These are phyloP conservation scores for Tautogolabrus adspersus DNA, from an alignment of 2,113 vertebrate species.

Conservation along the genomic window DNA sequence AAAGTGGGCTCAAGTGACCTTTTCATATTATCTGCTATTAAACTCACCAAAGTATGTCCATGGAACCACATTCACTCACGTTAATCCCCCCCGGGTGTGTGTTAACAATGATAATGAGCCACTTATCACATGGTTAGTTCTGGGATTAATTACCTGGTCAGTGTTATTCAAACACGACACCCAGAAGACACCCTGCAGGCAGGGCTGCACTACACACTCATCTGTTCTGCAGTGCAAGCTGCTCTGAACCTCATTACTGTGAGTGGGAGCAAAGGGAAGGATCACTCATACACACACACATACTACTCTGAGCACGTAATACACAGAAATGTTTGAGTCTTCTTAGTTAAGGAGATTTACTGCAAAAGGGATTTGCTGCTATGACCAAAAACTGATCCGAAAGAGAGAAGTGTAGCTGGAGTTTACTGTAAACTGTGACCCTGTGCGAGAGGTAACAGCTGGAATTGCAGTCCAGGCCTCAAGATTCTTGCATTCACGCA, in stretches of 20 bases:
- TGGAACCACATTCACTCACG: conserved; percentile 1
- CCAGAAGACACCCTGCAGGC: conserved; percentile 65
- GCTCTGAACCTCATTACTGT: conserved; percentile 68
- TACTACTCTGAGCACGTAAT: conserved; percentile 23
- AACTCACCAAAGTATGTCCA: conserved; percentile 4
- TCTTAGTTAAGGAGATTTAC: conserved; percentile 67
- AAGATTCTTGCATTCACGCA: conserved; percentile 52
- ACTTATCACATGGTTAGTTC: conserved; percentile 68
- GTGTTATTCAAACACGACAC: conserved; percentile 70
- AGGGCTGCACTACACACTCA: conserved; percentile 47
- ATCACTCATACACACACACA: conserved; percentile 23
- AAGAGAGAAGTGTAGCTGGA: conserved; percentile 29
- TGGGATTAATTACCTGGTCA: conserved; percentile 70
- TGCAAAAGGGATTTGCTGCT: conserved; percentile 45
- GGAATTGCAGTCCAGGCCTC: conserved; percentile 20
- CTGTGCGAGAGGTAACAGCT: conserved; percentile 29
- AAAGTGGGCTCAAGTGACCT: not conserved
- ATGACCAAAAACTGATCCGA: conserved; percentile 30
- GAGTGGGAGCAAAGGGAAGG: conserved; percentile 44
- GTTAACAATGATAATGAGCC: conserved; percentile 71
- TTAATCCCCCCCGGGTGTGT: conserved; percentile 42
- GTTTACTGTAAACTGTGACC: conserved; percentile 53
- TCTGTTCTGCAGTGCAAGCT: conserved; percentile 70
- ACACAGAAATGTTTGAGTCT: conserved; percentile 37
- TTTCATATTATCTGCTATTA: conserved; percentile 13